These are phyloP conservation scores for Ormia ochracea DNA, from an alignment of 2,888 invertebrate genomes.

Conservation along the genomic window DNA sequence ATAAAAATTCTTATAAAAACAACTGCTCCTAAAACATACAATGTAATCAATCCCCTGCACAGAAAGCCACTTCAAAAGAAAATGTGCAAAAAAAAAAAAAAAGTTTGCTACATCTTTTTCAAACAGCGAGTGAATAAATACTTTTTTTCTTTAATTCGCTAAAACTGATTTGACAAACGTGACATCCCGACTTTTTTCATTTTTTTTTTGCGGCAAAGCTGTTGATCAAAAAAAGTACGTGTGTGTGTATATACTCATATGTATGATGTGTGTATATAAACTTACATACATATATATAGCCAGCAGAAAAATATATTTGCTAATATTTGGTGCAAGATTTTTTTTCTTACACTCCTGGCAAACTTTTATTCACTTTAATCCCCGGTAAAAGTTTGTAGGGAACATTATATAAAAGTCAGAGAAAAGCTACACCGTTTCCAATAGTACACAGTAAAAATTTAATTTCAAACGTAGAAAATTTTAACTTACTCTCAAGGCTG, in stretches of 20 bases:
- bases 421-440: slow-evolving; percentile 19
- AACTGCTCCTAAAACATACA: neutral
- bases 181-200: slow-evolving; percentile 43
- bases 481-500: too few relatives aligned
- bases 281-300: too few relatives aligned
- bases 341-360: neutral
- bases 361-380: slow-evolving; percentile 46
- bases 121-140: slow-evolving; percentile 15
- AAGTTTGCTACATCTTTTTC: slow-evolving; percentile 2
- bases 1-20: neutral
- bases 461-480: too few relatives aligned
- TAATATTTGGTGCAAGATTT: slow-evolving; percentile 19
- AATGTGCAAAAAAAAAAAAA: neutral
- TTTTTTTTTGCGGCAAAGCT: neutral
- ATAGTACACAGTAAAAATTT: too few relatives aligned
- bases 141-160: slow-evolving; percentile 28
- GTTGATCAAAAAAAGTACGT: slow-evolving; percentile 22
- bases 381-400: neutral
- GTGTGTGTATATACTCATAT: neutral
- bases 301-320: slow-evolving; percentile 4
- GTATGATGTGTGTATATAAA: neutral
- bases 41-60: slow-evolving; percentile 24
- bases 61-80: neutral
- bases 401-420: neutral
- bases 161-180: slow-evolving; percentile 62